Evolutionary conservation across 1,140 invertebrate species (phyloP), one percentile per base, ranked within the genome.

Genomic region (Nymphalis io): DNA sequence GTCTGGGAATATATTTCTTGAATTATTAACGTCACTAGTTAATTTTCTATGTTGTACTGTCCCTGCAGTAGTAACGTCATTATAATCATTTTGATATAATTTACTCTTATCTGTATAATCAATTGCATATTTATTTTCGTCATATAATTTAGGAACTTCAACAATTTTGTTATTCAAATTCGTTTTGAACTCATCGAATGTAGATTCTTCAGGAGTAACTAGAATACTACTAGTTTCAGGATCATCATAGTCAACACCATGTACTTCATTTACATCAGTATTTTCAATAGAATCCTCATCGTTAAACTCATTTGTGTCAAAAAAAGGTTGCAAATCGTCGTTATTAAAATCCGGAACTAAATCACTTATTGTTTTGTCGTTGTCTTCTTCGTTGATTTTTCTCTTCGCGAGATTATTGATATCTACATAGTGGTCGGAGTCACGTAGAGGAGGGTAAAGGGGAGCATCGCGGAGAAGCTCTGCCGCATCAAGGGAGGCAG

Each of bases 391-490:
- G 67, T 66, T 70, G 51, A 27, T 55, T 62, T 40, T 46, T 70
- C 38, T 65, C 18, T 60, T 65, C 1, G 53, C 39, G 60, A 44
- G 42, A 15, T 69, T 39, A 15, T 61, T 55, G 21, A 48, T 33
- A 60, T 44, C 55, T 67, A 57, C 67, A 68, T 79, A 68, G 61
- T 57, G 51, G 16, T 74, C 69, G 62, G 23, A 55, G 21, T 79
- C 73, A 60, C 78, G 77, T 51, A 90, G 81, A 12, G 81, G 83
- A n/a, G 88, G 88, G 72, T 88, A 90, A 42, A 90, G 83, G 21
- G 83, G 87, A 21, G 81, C 88, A 42, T 90, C 88, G 1, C 86
- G 84, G 59, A 88, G 75, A 11, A 87, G 74, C 42, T 89, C 85
- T 2, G 80, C 84, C 51, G 74, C 82, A 15, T 81, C 81, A 5